Evolutionary conservation across 2,797 vertebrate species (phyloP).

Genomic region (Gymnodraco acuticeps): DNA sequence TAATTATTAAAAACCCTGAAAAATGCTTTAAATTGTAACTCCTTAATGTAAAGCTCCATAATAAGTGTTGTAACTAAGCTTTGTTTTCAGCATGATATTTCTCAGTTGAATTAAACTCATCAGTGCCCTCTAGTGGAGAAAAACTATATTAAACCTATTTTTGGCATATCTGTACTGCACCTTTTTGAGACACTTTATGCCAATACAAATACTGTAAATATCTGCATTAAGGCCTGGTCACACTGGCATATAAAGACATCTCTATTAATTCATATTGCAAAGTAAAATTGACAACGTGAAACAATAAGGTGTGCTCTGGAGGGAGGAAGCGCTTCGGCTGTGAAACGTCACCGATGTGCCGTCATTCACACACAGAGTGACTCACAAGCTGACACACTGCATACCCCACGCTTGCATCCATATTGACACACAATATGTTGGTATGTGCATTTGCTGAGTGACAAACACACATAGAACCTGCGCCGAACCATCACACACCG

Average conservation of each 20-base stretch:
- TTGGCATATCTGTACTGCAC: not conserved
- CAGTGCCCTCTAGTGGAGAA: not conserved
- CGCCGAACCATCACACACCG: constrained; percentile 9
- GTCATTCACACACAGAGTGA: constrained; percentile 37
- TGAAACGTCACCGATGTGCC: constrained; percentile 12
- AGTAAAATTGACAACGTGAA: not conserved
- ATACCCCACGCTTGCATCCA: constrained; percentile 4
- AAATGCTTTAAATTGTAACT: not conserved
- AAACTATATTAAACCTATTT: not conserved
- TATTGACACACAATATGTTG: constrained; percentile 4
- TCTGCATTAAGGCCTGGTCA: not conserved
- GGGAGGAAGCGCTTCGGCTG: not conserved
- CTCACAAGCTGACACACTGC: constrained; percentile 19
- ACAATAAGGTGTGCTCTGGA: not conserved
- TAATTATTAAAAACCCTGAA: not conserved
- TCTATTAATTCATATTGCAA: not conserved
- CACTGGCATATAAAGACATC: not conserved
- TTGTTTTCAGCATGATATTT: not conserved
- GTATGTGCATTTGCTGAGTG: constrained; percentile 74
- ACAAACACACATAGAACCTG: constrained; percentile 73
- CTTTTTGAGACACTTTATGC: not conserved
- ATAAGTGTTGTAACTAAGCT: not conserved
- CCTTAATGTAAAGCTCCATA: not conserved
- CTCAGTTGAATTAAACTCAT: not conserved
- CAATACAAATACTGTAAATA: not conserved